Evolutionary conservation across 2,888 invertebrate genomes (phyloP).

Genomic region (Drosophila macrospina): DNA sequence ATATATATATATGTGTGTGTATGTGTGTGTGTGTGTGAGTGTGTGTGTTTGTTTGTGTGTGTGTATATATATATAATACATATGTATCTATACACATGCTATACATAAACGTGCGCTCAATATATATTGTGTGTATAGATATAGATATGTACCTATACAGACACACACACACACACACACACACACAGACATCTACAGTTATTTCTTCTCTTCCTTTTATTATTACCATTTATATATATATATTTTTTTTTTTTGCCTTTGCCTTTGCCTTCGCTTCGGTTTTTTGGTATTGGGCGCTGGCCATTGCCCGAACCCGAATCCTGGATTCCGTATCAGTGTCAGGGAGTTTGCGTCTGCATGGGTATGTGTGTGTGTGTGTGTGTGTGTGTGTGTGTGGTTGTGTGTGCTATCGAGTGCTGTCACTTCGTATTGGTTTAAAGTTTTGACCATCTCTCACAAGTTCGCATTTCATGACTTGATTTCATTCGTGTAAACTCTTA

Average conservation of each 20-base stretch:
- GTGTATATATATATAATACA: slow-evolving; percentile 19
- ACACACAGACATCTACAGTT: slow-evolving; percentile 38
- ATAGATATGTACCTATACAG: slow-evolving; percentile 42
- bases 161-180: slow-evolving; percentile 23
- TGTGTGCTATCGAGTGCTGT: slow-evolving; percentile 56
- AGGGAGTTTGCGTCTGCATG: slow-evolving; percentile 10
- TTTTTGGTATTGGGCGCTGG: slow-evolving; percentile 74
- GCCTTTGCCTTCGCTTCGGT: slow-evolving; percentile 19
- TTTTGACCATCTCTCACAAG: slow-evolving; percentile 24
- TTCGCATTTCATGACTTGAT: slow-evolving; percentile 14
- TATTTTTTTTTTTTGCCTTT: slow-evolving; percentile 9
- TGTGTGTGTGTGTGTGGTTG: slow-evolving; percentile 25
- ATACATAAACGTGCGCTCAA: slow-evolving; percentile 61
- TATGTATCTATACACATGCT: slow-evolving; percentile 40
- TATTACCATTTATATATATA: slow-evolving; percentile 21
- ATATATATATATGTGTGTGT: slow-evolving; percentile 18
- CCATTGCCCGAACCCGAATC: slow-evolving; percentile 52
- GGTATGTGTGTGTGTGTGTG: slow-evolving; percentile 8
- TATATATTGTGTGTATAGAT: slow-evolving; percentile 68
- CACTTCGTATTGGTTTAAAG: slow-evolving; percentile 67
- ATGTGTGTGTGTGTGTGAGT: slow-evolving; percentile 2
- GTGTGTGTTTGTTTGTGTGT: background rate
- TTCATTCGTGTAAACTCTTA: background rate
- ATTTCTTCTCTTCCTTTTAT: slow-evolving; percentile 35
- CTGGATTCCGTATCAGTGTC: slow-evolving; percentile 10